Base-by-base conservation (phyloP, 2,797 vertebrate species). In the Erethizon dorsatum region DNA sequence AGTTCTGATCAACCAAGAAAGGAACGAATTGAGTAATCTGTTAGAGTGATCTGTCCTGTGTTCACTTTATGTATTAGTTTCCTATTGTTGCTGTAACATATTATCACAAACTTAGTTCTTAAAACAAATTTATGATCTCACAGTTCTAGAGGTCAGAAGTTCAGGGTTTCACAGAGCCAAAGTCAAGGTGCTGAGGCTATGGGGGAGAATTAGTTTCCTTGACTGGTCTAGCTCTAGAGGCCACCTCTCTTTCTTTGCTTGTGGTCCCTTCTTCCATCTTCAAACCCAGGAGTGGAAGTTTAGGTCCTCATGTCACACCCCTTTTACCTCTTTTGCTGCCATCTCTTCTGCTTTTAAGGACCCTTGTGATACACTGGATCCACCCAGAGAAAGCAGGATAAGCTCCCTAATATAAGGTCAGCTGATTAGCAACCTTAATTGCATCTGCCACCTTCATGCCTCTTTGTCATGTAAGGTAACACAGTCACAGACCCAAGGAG, bases 91-190 rank as follows among this genome's bases (percentile, higher is more conserved):
- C 57, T 67, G 7, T 78, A 67, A 67, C 89, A 59, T 75, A 6
- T 79, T 88, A 75, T 15, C 59, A 94, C 13, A 86, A 93, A 91
- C 18, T 91, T 47, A 50, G 12, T 18, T 31, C 50, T 71, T 26
- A 79, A 85, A 94, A 93, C 37, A 77, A 59, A 59, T 63, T 9
- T 78, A 73, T 86, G 45, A 75, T 79, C 56, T 89, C 78, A 86
- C 9, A 96, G 57, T 91, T 79, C 10, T 82, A 26, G 45, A 84
- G 17, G n/a, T 73, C 83, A 65, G 26, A 97, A 84, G 15, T 33
- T 11, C n/a, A 95, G 11, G 57, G 45, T 88, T 22, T 67, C 33
- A 31, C 1, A 88, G 63, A 31, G n/a, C 20, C 89, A 80, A 97
- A 87, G 24, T 90, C 77, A 83, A 78, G 22, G 2, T 92, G 5